Evolutionary conservation across 2,113 vertebrate genomes (phyloP), one percentile per base, ranked within the genome.

Genomic region (Oreochromis tanganicae): DNA sequence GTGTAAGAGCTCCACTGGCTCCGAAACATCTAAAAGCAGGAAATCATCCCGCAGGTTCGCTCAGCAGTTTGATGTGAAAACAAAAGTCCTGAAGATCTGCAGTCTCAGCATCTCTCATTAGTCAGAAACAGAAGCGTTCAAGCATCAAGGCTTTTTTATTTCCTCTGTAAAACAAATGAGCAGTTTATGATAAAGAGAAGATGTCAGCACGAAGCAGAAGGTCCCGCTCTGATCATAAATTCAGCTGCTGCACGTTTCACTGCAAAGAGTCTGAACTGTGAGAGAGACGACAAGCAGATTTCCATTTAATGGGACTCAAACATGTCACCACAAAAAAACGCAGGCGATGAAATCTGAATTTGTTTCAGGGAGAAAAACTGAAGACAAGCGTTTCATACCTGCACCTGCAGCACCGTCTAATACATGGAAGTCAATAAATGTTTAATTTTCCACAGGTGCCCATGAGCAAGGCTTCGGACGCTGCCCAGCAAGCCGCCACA

Each of bases 391-490:
- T 43, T 38, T 46, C 38, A 68, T 41, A 8, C 36, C 36, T 43
- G 36, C 7, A 68, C 7, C 63, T 9, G 63, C 68, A 73, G 38
- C 38, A 10, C 66, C 4, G 21, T 10, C 68, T 46, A 16, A 71
- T 14, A 14, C 5, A 27, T 46, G 66, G 21, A 4, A 27, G 41
- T 5, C 3, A 46, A 27, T 17, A 73, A 43, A 43, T 16, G 38
- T 27, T 27, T 73, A 0, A 73, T 46, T 46, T 27, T 46, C 41
- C 41, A 27, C 41, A 11, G 14, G 5, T 17, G 38, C 38, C 38
- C 21, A 17, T 27, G 12, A 24, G 14, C 41, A 16, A 73, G 41
- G 68, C 0, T 27, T 4, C 11, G 14, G 8, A 73, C 0, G n/a
- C 36, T 16, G 66, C 36, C n/a, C 9, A 43, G 38, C n/a, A 8